Conservation (phyloP, 2,888 invertebrate species). For the Prenolepis imparis region DNA sequence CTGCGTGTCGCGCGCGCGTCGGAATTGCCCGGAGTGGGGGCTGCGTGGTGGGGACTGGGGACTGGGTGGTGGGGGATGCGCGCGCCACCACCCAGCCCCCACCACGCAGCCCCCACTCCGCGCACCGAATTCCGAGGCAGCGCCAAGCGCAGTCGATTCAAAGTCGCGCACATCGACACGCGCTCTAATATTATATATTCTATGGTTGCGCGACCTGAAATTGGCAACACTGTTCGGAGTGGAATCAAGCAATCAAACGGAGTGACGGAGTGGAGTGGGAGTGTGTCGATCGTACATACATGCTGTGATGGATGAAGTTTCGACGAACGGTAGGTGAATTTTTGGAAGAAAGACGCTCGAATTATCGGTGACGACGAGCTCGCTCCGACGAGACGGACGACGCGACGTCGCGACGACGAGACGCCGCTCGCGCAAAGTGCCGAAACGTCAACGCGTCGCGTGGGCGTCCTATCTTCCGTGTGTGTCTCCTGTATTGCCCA, state of each 20-base stretch:
- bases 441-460: conserved; percentile 72
- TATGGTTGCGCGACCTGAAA: too few species aligned
- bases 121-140: too few species aligned
- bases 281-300: conserved; percentile 78
- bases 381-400: neutral
- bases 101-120: too few species aligned
- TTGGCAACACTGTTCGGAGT: too few species aligned
- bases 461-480: conserved; percentile 82
- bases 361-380: neutral
- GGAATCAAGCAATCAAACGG: neutral
- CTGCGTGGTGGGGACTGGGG: too few species aligned
- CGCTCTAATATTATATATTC: too few species aligned
- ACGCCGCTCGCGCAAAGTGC: conserved; percentile 48
- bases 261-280: conserved; percentile 65
- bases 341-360: conserved; percentile 36
- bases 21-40: too few species aligned
- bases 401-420: neutral
- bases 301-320: conserved; percentile 84
- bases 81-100: too few species aligned
- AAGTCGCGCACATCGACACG: too few species aligned
- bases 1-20: too few species aligned
- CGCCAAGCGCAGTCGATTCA: too few species aligned
- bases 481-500: conserved; percentile 69
- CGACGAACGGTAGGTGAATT: conserved; percentile 81
- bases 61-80: too few species aligned